phyloP scores from a whole-genome alignment of 2,797 vertebrate species.

The Gobio occitaniae region DNA sequence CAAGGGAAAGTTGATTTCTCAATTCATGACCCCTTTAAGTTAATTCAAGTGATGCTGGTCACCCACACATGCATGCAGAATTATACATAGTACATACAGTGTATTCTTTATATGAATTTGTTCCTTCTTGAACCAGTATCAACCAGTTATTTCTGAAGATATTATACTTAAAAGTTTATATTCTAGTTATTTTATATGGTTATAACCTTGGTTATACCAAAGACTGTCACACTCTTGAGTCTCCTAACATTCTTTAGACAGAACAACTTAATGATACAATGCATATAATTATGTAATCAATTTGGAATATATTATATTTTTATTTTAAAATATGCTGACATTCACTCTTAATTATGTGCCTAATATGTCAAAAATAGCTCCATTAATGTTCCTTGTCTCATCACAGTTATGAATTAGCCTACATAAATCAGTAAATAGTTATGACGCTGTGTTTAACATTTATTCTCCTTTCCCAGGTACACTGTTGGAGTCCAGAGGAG shows the following conservation, averaged over 20 bases:
- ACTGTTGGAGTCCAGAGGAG: constrained; percentile 88
- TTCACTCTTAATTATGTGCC: background rate
- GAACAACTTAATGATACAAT: too few species aligned
- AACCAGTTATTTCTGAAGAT: background rate
- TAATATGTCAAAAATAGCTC: background rate
- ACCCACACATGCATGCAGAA: background rate
- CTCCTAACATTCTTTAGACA: too few species aligned
- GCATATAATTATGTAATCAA: background rate
- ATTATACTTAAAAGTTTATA: too few species aligned
- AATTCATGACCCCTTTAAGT: background rate
- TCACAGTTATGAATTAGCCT: background rate
- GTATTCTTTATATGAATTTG: background rate
- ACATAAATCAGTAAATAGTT: background rate
- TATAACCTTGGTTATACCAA: too few species aligned
- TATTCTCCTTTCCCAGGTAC: constrained; percentile 74
- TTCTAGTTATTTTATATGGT: too few species aligned
- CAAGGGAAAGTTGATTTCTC: too few species aligned
- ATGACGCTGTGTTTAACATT: background rate
- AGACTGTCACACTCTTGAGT: too few species aligned
- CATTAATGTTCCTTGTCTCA: background rate
- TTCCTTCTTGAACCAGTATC: background rate
- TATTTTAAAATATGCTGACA: background rate
- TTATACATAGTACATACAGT: background rate
- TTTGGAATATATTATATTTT: background rate
- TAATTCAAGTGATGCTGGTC: background rate